These are phyloP conservation scores for Octomys mimax DNA, from an alignment of 2,797 vertebrate species.

Conservation along the genomic window DNA sequence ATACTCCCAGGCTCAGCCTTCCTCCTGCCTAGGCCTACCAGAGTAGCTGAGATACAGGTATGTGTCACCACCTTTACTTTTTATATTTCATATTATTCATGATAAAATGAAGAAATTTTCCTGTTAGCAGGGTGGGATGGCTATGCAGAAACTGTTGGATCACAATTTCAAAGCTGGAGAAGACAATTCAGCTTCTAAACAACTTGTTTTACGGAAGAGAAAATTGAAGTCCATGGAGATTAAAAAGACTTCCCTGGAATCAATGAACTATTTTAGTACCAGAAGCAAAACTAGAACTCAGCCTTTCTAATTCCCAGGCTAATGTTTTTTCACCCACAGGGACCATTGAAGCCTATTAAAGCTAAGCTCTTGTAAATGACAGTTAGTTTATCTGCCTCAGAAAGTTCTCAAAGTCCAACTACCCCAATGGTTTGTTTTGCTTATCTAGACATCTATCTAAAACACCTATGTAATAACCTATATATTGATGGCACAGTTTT, in stretches of 20 bases:
- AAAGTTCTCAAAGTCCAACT: slow-evolving; percentile 43
- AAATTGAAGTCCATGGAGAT: neutral
- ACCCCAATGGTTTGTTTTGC: neutral
- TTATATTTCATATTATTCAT: neutral
- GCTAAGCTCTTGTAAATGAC: neutral
- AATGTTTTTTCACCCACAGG: neutral
- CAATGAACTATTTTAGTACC: slow-evolving; percentile 19
- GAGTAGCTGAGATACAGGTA: neutral
- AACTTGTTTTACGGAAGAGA: neutral
- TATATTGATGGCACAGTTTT: slow-evolving; percentile 31
- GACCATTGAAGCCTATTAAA: slow-evolving; percentile 39
- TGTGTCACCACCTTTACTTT: neutral
- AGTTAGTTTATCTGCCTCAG: slow-evolving; percentile 11
- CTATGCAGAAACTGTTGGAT: neutral
- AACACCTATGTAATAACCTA: slow-evolving; percentile 26
- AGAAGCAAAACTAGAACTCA: slow-evolving; percentile 48
- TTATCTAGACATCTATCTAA: slow-evolving; percentile 15
- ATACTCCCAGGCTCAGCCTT: neutral
- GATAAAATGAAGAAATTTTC: slow-evolving; percentile 23
- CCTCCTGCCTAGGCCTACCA: neutral
- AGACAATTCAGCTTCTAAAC: slow-evolving; percentile 41
- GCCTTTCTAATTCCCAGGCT: slow-evolving; percentile 41
- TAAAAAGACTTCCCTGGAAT: slow-evolving; percentile 46
- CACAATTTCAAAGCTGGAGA: slow-evolving; percentile 14
- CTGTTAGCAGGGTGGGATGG: neutral